Evolutionary conservation across 1,140 invertebrate genomes (phyloP).

Genomic region (Alviniconcha marisindica): DNA sequence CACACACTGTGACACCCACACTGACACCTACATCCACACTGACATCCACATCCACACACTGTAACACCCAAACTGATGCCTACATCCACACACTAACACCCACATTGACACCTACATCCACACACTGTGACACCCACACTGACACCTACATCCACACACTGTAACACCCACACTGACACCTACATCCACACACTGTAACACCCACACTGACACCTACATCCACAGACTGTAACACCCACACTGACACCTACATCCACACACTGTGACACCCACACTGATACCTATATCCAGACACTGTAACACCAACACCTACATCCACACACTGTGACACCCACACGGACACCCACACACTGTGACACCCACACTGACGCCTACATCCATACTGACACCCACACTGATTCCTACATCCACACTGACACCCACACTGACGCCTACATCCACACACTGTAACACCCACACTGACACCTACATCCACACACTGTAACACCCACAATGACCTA

Average conservation of each 20-base stretch:
- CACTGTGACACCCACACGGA: constrained; percentile 19
- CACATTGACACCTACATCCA: background rate
- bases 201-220: background rate
- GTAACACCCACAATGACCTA: no score
- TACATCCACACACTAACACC: background rate
- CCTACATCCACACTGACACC: background rate
- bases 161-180: constrained; percentile 1
- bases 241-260: no score
- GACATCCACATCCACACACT: background rate
- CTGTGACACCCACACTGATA: no score
- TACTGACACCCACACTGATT: background rate
- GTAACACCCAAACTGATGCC: background rate
- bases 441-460: no score
- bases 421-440: background rate
- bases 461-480: no score
- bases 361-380: background rate
- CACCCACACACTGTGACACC: background rate
- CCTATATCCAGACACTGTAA: no score
- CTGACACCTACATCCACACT: background rate
- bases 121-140: background rate
- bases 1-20: background rate
- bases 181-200: constrained; percentile 17
- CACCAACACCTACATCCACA: no score
- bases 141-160: background rate
- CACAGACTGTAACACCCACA: no score